Conservation (phyloP, 2,797 vertebrate genomes). For the Serranus cabrilla region DNA sequence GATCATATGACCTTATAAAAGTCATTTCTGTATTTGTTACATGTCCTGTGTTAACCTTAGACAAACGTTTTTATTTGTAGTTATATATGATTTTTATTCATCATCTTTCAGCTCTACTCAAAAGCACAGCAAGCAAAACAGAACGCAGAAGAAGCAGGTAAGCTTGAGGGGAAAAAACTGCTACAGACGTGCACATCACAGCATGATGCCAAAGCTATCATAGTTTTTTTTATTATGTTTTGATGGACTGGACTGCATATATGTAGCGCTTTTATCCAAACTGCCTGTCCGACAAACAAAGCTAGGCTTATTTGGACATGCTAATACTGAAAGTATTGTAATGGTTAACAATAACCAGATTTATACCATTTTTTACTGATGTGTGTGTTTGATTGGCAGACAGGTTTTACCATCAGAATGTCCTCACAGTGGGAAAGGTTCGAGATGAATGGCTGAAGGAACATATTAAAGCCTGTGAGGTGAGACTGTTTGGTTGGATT, state of each 20-base stretch:
- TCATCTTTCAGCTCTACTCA: slow-evolving; percentile 85
- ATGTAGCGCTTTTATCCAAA: too few relatives aligned
- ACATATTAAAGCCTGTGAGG: slow-evolving; percentile 92
- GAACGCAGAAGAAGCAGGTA: slow-evolving; percentile 93
- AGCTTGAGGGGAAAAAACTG: slow-evolving; percentile 22
- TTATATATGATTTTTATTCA: neutral
- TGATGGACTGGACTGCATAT: neutral
- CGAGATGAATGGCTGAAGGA: slow-evolving; percentile 93
- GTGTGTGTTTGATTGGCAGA: slow-evolving; percentile 79
- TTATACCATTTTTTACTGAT: neutral
- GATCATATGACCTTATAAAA: neutral
- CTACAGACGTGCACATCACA: neutral
- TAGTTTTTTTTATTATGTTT: neutral
- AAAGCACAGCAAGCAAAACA: slow-evolving; percentile 94
- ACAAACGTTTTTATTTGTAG: neutral
- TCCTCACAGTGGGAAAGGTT: slow-evolving; percentile 85
- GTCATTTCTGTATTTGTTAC: neutral
- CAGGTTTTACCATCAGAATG: slow-evolving; percentile 87
- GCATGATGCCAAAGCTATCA: too few relatives aligned
- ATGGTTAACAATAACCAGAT: neutral
- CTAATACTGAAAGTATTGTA: neutral
- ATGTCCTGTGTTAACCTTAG: too few relatives aligned
- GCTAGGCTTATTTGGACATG: neutral
- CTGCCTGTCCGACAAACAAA: neutral
- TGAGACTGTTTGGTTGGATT: slow-evolving; percentile 64